Conservation (phyloP, 35 echinoderm and acorn worm species). For the Lytechinus pictus region DNA sequence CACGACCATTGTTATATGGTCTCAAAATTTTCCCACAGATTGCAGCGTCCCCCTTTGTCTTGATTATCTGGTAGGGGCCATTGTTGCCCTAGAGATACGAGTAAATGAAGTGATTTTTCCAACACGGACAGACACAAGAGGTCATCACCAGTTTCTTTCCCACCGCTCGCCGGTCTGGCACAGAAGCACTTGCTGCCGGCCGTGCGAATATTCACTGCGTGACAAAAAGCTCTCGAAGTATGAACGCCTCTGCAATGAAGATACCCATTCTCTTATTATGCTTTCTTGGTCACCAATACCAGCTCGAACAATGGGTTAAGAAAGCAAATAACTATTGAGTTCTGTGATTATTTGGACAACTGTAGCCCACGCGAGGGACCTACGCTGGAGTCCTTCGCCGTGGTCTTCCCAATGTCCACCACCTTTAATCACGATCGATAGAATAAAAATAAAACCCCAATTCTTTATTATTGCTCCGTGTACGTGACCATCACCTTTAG, state of each 20-base stretch:
- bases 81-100: not conserved
- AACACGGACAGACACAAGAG: not conserved
- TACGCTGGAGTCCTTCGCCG: not conserved
- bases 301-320: not conserved
- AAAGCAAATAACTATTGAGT: not conserved
- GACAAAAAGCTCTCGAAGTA: not conserved
- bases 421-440: not conserved
- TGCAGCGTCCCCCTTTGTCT: not conserved
- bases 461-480: not conserved
- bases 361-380: not conserved
- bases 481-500: not conserved
- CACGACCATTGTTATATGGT: not conserved
- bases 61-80: not conserved
- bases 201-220: not conserved
- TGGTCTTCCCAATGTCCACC: not conserved
- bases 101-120: not conserved
- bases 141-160: not conserved
- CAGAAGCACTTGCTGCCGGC: not conserved
- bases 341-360: conserved; percentile 11
- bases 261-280: not conserved
- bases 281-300: not conserved
- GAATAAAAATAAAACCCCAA: not conserved
- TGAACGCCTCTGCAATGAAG: not conserved
- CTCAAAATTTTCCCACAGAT: not conserved
- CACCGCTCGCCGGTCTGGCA: not conserved